Percentiles rank a stretch among this genome's conserved stretches.
Conservation (phyloP, 30 jellyfish, hydroid and myxozoan genomes). For the Cassiopea andromeda region DNA sequence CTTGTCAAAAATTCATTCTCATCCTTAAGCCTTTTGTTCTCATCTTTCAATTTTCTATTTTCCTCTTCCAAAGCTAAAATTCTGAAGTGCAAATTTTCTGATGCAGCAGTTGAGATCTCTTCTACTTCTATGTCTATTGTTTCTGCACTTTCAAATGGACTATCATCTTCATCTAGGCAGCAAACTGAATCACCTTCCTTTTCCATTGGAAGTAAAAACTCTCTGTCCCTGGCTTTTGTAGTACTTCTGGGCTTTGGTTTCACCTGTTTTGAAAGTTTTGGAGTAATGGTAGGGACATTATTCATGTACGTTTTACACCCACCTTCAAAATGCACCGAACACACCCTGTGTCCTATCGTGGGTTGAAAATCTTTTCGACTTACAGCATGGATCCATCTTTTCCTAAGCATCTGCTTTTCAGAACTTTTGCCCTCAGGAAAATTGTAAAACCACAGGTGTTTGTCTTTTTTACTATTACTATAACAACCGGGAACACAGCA, state of each 20-base stretch:
- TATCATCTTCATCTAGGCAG: not conserved
- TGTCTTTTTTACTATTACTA: slow-evolving; percentile 25
- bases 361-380: slow-evolving; percentile 34
- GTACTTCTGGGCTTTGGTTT: slow-evolving; percentile 13
- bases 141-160: not conserved
- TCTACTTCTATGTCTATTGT: not conserved
- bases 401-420: slow-evolving; percentile 34
- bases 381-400: slow-evolving; percentile 27
- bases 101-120: not conserved
- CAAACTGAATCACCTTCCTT: not conserved
- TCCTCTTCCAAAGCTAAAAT: not conserved
- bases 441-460: slow-evolving; percentile 27
- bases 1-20: not conserved
- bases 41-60: not conserved
- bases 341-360: slow-evolving; percentile 43
- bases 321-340: slow-evolving; percentile 47
- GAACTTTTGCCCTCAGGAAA: slow-evolving; percentile 56
- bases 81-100: not conserved
- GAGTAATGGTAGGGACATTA: slow-evolving; percentile 57
- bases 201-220: not conserved
- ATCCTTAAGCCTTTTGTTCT: not conserved
- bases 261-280: slow-evolving; percentile 4
- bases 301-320: slow-evolving; percentile 53
- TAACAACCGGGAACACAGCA: slow-evolving; percentile 30
- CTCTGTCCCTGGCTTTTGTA: slow-evolving; percentile 25